Evolutionary conservation across 2,888 invertebrate species (phyloP), one percentile per base, ranked within the genome.

Genomic region (Lithophane semibrunnea): DNA sequence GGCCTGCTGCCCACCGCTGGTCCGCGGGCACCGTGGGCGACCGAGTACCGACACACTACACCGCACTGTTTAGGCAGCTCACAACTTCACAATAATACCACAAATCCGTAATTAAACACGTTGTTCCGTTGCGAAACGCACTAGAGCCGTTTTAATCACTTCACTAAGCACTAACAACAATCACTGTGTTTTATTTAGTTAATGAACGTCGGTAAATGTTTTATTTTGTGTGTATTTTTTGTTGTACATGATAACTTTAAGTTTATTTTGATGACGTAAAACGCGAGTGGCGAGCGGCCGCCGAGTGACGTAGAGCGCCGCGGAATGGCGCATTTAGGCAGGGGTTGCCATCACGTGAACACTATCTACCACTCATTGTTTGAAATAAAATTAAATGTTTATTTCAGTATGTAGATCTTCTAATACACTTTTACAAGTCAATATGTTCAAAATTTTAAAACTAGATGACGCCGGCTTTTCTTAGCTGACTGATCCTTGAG

Each of bases 251-350:
- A 83, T 83, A 71, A 84, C 82, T 81, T 87, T 83, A 82, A 91
- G 91, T 93, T 93, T 94, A 90, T 93, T 93, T 91, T 92, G 89
- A 86, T 93, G 91, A 91, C 91, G 90, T 90, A 87, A 86, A 83
- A 73, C 80, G 75, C 75, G 86, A 83, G 85, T 88, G 90, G 47
- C 85, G 70, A 84, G 67, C 89, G 80, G 24, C 80, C 84, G 73
- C 56, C 88, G 85, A 88, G 86, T 86, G 88, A 82, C 80, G 80
- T 82, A 66, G 86, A 85, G 86, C 87, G 87, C 84, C 92, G 93
- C 92, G 92, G 92, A 94, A 93, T 95, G 95, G 94, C 95, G 95
- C 94, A 95, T 93, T 92, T 90, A 52, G 76, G 16, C 64, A 73
- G 91, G 89, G n/a, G 93, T 90, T 94, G 92, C 93, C 91, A 91